Percentiles rank a stretch among this genome's conserved stretches.
Conservation (phyloP, 2,113 vertebrate species). For the Phyllostomus discolor region DNA sequence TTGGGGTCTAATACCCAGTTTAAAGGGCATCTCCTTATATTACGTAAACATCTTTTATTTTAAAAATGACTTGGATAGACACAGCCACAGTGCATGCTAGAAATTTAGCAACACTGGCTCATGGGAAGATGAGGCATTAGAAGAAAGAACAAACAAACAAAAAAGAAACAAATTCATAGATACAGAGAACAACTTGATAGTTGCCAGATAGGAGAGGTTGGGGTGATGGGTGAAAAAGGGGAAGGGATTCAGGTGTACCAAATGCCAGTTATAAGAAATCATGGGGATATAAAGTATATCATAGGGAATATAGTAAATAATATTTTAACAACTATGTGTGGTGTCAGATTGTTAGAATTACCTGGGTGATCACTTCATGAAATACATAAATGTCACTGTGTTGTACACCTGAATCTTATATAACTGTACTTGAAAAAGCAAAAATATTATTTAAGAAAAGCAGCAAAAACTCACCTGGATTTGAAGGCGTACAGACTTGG, state of each 20-base stretch:
- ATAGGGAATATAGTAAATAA: background rate
- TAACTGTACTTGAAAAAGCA: background rate
- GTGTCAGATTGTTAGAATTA: background rate
- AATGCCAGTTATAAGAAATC: background rate
- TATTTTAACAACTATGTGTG: background rate
- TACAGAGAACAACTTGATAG: background rate
- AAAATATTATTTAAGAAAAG: background rate
- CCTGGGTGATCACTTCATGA: background rate
- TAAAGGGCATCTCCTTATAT: background rate
- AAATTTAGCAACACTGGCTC: background rate
- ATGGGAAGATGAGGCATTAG: background rate
- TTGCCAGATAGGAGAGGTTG: background rate
- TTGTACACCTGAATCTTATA: background rate
- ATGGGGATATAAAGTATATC: background rate
- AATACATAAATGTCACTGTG: background rate
- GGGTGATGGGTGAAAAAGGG: background rate
- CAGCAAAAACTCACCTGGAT: background rate
- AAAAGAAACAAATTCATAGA: background rate
- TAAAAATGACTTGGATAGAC: background rate
- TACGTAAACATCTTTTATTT: background rate
- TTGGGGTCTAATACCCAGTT: background rate
- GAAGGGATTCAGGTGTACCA: background rate
- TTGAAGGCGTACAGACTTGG: background rate
- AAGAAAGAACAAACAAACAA: background rate
- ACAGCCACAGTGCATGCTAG: background rate